Evolutionary conservation across 2,888 invertebrate species (phyloP).

Genomic region (Xestia xanthographa): DNA sequence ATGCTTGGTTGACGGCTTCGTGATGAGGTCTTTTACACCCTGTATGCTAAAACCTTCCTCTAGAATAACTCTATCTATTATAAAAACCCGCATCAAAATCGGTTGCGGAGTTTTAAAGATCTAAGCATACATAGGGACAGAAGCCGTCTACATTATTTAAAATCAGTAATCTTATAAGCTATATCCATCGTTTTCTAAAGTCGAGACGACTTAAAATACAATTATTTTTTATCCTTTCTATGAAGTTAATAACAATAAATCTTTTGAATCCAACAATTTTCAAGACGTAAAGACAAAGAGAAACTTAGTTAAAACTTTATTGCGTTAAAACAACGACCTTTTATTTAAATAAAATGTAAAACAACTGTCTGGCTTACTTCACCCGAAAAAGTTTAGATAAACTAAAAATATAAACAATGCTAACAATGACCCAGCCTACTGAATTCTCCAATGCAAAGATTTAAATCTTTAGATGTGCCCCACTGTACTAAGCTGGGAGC

Average conservation of each 20-base stretch:
- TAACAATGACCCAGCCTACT: conserved; percentile 30
- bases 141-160: too few relatives aligned
- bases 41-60: too few relatives aligned
- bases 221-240: background rate
- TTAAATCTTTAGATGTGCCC: background rate
- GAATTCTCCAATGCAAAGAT: background rate
- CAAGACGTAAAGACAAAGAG: background rate
- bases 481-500: background rate
- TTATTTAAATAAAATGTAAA: conserved; percentile 13
- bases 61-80: too few relatives aligned
- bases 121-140: too few relatives aligned
- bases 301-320: background rate
- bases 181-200: background rate
- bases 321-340: background rate
- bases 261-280: background rate
- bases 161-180: too few relatives aligned
- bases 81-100: too few relatives aligned
- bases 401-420: conserved; percentile 23
- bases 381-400: conserved; percentile 7
- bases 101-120: too few relatives aligned
- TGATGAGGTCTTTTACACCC: too few relatives aligned
- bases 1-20: too few relatives aligned
- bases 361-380: background rate
- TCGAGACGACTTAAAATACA: background rate
- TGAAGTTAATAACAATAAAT: background rate